These are phyloP conservation scores for Syrmaticus mikado DNA, from an alignment of 2,113 vertebrate species.

Conservation along the genomic window DNA sequence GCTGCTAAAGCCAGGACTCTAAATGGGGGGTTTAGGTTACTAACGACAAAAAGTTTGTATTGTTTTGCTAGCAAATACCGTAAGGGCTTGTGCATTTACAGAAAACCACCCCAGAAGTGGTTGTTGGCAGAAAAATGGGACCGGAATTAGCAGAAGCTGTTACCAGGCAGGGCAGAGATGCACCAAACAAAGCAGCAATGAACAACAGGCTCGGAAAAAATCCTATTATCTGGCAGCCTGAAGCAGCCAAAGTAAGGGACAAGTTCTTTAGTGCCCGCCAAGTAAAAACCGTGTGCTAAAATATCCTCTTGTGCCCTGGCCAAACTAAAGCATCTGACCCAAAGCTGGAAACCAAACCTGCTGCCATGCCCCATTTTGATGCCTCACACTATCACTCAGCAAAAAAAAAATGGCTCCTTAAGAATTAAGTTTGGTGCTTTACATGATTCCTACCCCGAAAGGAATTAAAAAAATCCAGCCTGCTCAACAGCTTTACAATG, in stretches of 20 bases:
- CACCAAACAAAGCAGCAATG: conserved; percentile 20
- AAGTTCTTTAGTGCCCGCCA: conserved; percentile 40
- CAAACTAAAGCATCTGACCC: conserved; percentile 32
- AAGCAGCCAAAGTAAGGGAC: conserved; percentile 44
- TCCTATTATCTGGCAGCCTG: conserved; percentile 41
- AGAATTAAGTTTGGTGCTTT: background rate
- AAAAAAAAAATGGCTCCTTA: background rate
- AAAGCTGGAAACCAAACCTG: conserved; percentile 30
- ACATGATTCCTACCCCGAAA: background rate
- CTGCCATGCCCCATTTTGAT: background rate
- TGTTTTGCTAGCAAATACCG: conserved; percentile 8
- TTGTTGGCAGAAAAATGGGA: conserved; percentile 48
- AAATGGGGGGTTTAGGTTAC: conserved; percentile 57
- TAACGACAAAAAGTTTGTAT: conserved; percentile 55
- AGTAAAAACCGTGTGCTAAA: conserved; percentile 42
- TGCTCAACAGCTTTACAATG: background rate
- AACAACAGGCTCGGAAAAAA: conserved; percentile 38
- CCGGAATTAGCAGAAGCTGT: conserved; percentile 67
- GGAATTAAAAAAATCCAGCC: background rate
- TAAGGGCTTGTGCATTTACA: conserved; percentile 61
- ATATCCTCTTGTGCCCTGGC: conserved; percentile 15
- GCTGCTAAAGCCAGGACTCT: conserved; percentile 41
- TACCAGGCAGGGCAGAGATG: conserved; percentile 59
- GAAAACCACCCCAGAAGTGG: conserved; percentile 58
- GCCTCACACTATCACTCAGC: background rate